phyloP scores from a whole-genome alignment of 53 echinoderm and acorn worm species.

The Crossaster papposus region DNA sequence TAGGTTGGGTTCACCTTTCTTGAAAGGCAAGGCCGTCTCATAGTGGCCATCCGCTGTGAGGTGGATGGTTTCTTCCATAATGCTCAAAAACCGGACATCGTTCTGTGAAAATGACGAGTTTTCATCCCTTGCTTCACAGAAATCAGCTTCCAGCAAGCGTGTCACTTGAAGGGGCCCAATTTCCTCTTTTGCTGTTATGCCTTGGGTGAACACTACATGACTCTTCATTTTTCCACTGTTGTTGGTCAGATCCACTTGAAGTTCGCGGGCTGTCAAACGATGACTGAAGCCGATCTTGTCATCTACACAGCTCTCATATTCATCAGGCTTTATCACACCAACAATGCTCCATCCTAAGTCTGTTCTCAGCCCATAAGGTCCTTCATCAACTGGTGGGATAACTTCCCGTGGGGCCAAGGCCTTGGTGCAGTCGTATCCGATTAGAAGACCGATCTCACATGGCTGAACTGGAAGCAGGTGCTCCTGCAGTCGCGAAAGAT shows the following conservation, averaged over 20 bases:
- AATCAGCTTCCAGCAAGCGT: constrained; percentile 62
- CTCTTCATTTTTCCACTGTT: background rate
- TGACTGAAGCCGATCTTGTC: constrained; percentile 64
- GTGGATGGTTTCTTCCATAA: constrained; percentile 52
- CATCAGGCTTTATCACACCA: constrained; percentile 36
- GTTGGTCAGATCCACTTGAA: background rate
- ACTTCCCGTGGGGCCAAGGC: constrained; percentile 61
- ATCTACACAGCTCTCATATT: background rate
- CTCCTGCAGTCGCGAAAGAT: constrained; percentile 17
- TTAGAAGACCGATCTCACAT: constrained; percentile 56
- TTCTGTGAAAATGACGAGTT: constrained; percentile 47
- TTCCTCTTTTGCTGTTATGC: constrained; percentile 44
- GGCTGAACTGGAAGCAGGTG: constrained; percentile 53
- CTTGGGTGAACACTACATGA: constrained; percentile 18
- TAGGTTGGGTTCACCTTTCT: constrained; percentile 19
- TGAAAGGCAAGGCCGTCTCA: constrained; percentile 68
- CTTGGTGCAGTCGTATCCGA: constrained; percentile 62
- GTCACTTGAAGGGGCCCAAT: constrained; percentile 56
- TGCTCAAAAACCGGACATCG: constrained; percentile 63
- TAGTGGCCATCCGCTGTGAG: constrained; percentile 64
- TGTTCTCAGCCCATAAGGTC: constrained; percentile 57
- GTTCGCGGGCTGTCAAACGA: constrained; percentile 34
- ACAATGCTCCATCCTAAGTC: constrained; percentile 71
- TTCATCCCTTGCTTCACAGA: constrained; percentile 29
- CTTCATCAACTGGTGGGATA: constrained; percentile 56